These are phyloP conservation scores for Falco biarmicus DNA, from an alignment of 2,797 vertebrate species.

Conservation along the genomic window DNA sequence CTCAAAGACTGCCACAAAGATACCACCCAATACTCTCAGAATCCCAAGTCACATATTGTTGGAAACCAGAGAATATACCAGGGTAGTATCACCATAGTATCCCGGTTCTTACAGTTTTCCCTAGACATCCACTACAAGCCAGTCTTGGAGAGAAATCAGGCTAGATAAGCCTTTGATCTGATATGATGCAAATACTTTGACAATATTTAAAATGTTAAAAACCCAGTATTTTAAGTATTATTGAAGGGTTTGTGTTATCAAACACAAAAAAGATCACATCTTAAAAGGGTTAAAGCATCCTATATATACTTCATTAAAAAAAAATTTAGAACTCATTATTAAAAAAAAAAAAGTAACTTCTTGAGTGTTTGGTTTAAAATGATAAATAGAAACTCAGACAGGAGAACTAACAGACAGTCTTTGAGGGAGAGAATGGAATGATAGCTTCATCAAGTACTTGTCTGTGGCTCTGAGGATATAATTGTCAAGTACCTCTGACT, in stretches of 20 bases:
- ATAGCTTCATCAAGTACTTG: not conserved
- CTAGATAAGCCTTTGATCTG: not conserved
- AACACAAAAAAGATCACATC: not conserved
- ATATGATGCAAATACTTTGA: not conserved
- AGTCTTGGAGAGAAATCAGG: not conserved
- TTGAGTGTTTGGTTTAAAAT: not conserved
- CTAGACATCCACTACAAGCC: not conserved
- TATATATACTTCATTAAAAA: not conserved
- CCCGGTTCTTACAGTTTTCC: not conserved
- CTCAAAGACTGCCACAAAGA: not conserved
- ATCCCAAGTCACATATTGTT: not conserved
- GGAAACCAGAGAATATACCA: not conserved
- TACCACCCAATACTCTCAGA: not conserved
- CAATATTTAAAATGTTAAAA: not conserved
- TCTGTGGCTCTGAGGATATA: not conserved
- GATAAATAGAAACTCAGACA: not conserved
- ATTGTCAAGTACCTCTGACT: not conserved
- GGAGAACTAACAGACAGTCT: not conserved
- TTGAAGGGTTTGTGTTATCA: not conserved
- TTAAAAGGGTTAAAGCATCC: not conserved
- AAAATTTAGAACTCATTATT: not conserved
- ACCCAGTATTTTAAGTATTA: not conserved
- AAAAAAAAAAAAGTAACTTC: not conserved
- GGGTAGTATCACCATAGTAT: not conserved
- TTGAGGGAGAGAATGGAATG: not conserved